A percentile compares a stretch with the other conserved stretches of the same genome.
phyloP scores from a whole-genome alignment of 2,113 vertebrate species.

The Micronycteris hirsuta region DNA sequence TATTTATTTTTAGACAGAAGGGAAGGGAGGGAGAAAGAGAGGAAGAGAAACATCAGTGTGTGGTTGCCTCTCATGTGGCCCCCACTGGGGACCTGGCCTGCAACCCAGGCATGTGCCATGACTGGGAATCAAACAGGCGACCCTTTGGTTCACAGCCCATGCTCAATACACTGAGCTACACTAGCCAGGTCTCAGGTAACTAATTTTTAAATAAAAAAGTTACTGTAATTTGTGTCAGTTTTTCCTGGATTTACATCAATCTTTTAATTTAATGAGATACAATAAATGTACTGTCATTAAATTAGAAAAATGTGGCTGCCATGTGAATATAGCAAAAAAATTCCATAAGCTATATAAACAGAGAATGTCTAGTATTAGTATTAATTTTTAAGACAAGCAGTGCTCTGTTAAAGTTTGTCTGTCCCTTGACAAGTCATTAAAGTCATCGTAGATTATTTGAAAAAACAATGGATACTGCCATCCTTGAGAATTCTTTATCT shows the following conservation, averaged over 20 bases:
- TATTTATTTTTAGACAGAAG: too few relatives aligned
- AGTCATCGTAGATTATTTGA: not conserved
- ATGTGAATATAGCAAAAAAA: not conserved
- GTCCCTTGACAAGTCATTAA: not conserved
- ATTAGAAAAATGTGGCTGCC: not conserved
- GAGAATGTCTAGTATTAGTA: not conserved
- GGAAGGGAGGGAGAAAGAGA: too few relatives aligned
- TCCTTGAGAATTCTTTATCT: not conserved
- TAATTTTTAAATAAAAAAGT: not conserved
- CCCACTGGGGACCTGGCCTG: too few relatives aligned
- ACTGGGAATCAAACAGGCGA: too few relatives aligned
- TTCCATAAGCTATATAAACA: not conserved
- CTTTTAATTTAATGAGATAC: not conserved
- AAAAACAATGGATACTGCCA: not conserved
- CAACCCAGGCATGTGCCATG: too few relatives aligned
- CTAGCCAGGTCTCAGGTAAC: not conserved
- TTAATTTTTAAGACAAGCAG: not conserved
- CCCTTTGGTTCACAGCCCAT: too few relatives aligned
- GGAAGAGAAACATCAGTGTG: too few relatives aligned
- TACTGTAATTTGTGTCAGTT: not conserved
- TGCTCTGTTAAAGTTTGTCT: not conserved
- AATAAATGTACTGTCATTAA: not conserved
- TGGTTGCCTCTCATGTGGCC: too few relatives aligned
- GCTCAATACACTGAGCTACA: too few relatives aligned
- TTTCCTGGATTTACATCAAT: not conserved